Evolutionary conservation across 2,888 invertebrate species (phyloP).

Genomic region (Chironomus riparius): DNA sequence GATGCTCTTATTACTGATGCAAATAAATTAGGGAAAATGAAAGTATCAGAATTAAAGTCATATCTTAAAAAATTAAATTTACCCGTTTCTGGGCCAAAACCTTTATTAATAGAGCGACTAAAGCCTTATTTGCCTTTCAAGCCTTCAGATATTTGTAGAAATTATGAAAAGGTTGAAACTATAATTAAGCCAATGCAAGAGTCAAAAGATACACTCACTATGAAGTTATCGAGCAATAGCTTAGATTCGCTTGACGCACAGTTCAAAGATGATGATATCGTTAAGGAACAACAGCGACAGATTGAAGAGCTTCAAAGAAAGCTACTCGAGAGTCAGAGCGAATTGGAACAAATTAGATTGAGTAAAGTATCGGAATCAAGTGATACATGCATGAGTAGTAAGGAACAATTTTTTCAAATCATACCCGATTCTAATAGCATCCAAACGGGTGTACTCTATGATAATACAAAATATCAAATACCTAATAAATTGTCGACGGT

Average conservation of each 20-base stretch:
- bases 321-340: constrained; percentile 66
- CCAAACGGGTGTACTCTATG: not conserved
- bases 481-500: not conserved
- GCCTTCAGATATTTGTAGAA: constrained; percentile 37
- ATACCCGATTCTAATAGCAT: not conserved
- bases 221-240: not conserved
- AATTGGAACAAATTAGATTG: constrained; percentile 55
- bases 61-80: constrained; percentile 89
- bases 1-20: constrained; percentile 38
- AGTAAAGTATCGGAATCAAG: not conserved
- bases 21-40: constrained; percentile 85
- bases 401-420: not conserved
- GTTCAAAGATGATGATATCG: constrained; percentile 56
- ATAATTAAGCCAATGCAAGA: not conserved
- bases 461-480: constrained; percentile 9
- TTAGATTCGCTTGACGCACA: constrained; percentile 27
- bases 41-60: constrained; percentile 88
- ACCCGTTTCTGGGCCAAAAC: constrained; percentile 93
- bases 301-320: constrained; percentile 82
- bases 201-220: not conserved
- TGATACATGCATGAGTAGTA: not conserved
- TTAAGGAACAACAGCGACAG: constrained; percentile 73
- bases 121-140: constrained; percentile 53
- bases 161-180: constrained; percentile 18
- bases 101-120: constrained; percentile 84